phyloP scores from a whole-genome alignment of 2,888 invertebrate species.

The Erebia ligea region DNA sequence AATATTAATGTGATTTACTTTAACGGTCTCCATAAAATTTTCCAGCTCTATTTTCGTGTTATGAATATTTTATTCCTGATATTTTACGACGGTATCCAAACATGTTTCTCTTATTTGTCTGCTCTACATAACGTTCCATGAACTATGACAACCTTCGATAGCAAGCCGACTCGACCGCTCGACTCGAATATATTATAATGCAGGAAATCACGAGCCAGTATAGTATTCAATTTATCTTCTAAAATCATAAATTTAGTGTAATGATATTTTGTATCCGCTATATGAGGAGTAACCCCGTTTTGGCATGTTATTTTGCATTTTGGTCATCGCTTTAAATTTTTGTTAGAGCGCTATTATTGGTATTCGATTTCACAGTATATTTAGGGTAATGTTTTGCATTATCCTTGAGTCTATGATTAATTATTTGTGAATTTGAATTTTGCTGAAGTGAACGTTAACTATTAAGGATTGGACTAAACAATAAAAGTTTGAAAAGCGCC shows the following conservation, averaged over 20 bases:
- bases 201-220: slow-evolving; percentile 79
- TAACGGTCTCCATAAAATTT: slow-evolving; percentile 18
- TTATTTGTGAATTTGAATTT: neutral
- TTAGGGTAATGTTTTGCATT: neutral
- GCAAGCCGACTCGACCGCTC: slow-evolving; percentile 55
- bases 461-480: no score
- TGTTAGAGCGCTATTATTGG: neutral
- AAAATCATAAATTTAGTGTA: slow-evolving; percentile 77
- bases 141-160: slow-evolving; percentile 70
- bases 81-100: slow-evolving; percentile 20
- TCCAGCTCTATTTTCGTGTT: slow-evolving; percentile 19
- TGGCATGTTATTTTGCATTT: slow-evolving; percentile 29
- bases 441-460: neutral
- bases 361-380: slow-evolving; percentile 2
- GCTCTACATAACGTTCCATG: slow-evolving; percentile 50
- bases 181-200: slow-evolving; percentile 74
- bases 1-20: slow-evolving; percentile 15
- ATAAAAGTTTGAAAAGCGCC: no score
- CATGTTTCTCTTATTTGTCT: slow-evolving; percentile 22
- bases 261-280: slow-evolving; percentile 75
- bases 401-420: neutral
- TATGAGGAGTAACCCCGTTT: slow-evolving; percentile 43
- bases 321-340: slow-evolving; percentile 22
- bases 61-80: slow-evolving; percentile 23
- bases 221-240: slow-evolving; percentile 77